phyloP scores from a whole-genome alignment of 2,113 vertebrate species.

The Macrotis lagotis region DNA sequence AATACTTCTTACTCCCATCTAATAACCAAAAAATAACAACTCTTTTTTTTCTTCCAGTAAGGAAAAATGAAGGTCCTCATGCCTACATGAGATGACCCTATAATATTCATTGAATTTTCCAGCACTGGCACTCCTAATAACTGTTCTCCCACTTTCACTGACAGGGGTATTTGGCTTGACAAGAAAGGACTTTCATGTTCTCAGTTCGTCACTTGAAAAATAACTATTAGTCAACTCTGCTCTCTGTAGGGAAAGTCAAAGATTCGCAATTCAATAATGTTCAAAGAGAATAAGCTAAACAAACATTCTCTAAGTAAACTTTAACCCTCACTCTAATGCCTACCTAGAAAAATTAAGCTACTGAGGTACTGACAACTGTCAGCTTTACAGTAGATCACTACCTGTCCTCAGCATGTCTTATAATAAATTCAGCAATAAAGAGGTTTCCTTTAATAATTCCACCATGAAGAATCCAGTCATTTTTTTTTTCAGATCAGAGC shows the following conservation, averaged over 20 bases:
- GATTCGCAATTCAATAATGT: background rate
- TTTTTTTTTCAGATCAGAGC: conserved; percentile 34
- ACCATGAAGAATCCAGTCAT: background rate
- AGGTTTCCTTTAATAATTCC: background rate
- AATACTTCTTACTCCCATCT: background rate
- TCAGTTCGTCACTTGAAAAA: background rate
- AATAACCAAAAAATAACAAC: background rate
- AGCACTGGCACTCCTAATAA: conserved; percentile 3
- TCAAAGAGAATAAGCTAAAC: background rate
- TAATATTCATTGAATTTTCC: background rate
- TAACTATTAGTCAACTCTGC: too few relatives aligned
- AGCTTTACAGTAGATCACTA: background rate
- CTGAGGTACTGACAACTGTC: background rate
- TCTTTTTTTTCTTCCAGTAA: conserved; percentile 16
- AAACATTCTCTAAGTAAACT: background rate
- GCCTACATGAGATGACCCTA: background rate
- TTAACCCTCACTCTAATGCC: conserved; percentile 4
- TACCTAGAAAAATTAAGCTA: background rate
- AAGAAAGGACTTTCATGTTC: background rate
- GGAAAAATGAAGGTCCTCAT: background rate
- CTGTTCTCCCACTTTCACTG: background rate
- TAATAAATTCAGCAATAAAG: background rate
- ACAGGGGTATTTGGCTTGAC: background rate
- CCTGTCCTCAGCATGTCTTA: background rate
- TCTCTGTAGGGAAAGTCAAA: background rate